phyloP scores from a whole-genome alignment of 2,113 vertebrate species.

The Syngnathoides biaculeatus region DNA sequence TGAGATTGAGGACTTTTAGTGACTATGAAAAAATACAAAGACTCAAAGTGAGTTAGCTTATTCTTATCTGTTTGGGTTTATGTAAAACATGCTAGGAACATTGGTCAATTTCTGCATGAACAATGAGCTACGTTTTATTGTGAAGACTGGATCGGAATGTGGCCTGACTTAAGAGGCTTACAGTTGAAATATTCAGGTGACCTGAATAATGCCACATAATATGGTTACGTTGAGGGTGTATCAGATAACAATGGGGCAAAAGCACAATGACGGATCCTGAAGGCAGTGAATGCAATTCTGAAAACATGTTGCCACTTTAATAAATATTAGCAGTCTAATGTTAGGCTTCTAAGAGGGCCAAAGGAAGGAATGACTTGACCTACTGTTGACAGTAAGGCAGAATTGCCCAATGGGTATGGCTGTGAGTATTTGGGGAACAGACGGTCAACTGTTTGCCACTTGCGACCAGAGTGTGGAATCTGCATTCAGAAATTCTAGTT shows the following conservation, averaged over 20 bases:
- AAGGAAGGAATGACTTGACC: neutral
- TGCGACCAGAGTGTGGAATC: too few relatives aligned
- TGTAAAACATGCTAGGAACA: constrained; percentile 71
- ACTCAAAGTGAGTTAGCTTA: constrained; percentile 58
- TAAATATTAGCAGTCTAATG: constrained; percentile 4
- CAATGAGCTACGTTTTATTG: constrained; percentile 68
- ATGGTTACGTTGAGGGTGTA: constrained; percentile 49
- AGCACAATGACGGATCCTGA: constrained; percentile 23
- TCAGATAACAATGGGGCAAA: constrained; percentile 51
- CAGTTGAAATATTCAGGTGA: constrained; percentile 70
- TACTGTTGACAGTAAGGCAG: neutral
- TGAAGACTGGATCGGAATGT: constrained; percentile 68
- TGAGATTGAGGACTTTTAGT: constrained; percentile 60
- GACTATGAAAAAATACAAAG: constrained; percentile 66
- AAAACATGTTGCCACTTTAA: constrained; percentile 12
- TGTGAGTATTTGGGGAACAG: neutral
- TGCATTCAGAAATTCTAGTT: too few relatives aligned
- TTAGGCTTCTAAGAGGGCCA: neutral
- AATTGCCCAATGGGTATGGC: neutral
- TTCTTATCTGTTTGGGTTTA: constrained; percentile 60
- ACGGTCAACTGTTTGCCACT: neutral
- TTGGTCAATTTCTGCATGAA: constrained; percentile 70
- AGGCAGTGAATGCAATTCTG: neutral
- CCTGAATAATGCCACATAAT: constrained; percentile 69
- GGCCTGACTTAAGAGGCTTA: constrained; percentile 75